Conservation (phyloP, 2,113 vertebrate species). For the Tachysurus fulvidraco region DNA sequence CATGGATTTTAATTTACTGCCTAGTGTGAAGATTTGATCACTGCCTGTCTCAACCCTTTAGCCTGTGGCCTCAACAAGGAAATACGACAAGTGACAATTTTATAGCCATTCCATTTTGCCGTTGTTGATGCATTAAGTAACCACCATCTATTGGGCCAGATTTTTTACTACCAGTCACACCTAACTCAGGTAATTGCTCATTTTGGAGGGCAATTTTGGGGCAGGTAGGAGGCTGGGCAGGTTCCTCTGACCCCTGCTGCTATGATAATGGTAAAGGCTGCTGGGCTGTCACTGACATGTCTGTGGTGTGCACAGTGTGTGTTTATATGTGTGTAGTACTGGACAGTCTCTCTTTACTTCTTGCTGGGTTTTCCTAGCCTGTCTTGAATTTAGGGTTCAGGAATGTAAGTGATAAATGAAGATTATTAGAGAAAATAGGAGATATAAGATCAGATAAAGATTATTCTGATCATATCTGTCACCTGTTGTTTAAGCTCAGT, state of each 20-base stretch:
- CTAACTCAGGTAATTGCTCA: constrained; percentile 76
- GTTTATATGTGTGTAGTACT: constrained; percentile 8
- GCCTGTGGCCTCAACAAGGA: constrained; percentile 52
- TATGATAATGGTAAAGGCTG: constrained; percentile 71
- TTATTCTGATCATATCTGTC: constrained; percentile 30
- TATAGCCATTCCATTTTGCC: constrained; percentile 69
- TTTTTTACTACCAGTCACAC: constrained; percentile 63
- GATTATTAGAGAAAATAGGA: constrained; percentile 9
- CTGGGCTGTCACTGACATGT: constrained; percentile 55
- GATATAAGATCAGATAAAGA: constrained; percentile 12
- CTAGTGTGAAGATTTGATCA: constrained; percentile 55
- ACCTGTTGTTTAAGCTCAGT: constrained; percentile 24
- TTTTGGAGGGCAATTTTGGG: constrained; percentile 77
- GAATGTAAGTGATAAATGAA: constrained; percentile 40
- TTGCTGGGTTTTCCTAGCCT: constrained; percentile 17
- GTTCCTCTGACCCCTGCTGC: constrained; percentile 76
- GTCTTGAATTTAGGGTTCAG: constrained; percentile 28
- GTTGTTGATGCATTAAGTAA: constrained; percentile 75
- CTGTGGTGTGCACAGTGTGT: constrained; percentile 15
- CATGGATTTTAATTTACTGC: constrained; percentile 58
- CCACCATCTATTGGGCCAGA: constrained; percentile 62
- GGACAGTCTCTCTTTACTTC: constrained; percentile 13
- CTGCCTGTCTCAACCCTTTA: constrained; percentile 47
- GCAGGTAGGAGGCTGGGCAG: constrained; percentile 72
- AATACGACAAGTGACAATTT: constrained; percentile 55